Percentiles rank a stretch among this genome's conserved stretches.
Evolutionary conservation across 2,888 invertebrate species (phyloP).

Genomic region (Tetragonula carbonaria): DNA sequence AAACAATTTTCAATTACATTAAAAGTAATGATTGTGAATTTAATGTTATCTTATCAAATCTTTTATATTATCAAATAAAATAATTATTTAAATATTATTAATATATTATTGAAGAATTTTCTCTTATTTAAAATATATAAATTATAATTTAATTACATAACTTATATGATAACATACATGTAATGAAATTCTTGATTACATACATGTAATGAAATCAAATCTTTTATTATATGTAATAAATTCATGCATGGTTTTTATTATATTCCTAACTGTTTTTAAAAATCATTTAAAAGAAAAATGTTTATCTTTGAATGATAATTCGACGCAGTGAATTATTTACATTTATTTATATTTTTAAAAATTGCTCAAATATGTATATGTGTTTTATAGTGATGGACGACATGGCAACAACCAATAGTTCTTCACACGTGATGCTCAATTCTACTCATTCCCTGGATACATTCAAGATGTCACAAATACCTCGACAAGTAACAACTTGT

Average conservation of each 20-base stretch:
- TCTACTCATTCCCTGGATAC: slow-evolving; percentile 70
- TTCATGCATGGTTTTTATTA: slow-evolving; percentile 27
- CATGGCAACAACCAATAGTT: slow-evolving; percentile 63
- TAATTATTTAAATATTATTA: slow-evolving; percentile 4
- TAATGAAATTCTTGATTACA: background rate
- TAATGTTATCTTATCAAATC: background rate
- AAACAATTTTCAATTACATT: slow-evolving; percentile 20
- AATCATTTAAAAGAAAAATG: background rate
- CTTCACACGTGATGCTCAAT: slow-evolving; percentile 57
- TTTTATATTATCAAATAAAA: background rate
- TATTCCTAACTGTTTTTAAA: slow-evolving; percentile 10
- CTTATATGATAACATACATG: background rate
- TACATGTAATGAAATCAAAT: background rate
- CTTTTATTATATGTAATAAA: background rate
- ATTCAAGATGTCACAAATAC: slow-evolving; percentile 70
- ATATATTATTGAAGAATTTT: background rate
- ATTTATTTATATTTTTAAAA: slow-evolving; percentile 9
- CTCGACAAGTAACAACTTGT: slow-evolving; percentile 63
- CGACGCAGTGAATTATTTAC: slow-evolving; percentile 16
- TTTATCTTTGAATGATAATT: slow-evolving; percentile 18
- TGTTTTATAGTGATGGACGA: slow-evolving; percentile 78
- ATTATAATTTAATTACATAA: background rate
- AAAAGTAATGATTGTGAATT: background rate
- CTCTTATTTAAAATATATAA: background rate
- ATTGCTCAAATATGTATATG: slow-evolving; percentile 62